Percentiles rank a stretch among this genome's conserved stretches.
phyloP scores from a whole-genome alignment of 1,140 invertebrate genomes.

The Zaprionus inermis region DNA sequence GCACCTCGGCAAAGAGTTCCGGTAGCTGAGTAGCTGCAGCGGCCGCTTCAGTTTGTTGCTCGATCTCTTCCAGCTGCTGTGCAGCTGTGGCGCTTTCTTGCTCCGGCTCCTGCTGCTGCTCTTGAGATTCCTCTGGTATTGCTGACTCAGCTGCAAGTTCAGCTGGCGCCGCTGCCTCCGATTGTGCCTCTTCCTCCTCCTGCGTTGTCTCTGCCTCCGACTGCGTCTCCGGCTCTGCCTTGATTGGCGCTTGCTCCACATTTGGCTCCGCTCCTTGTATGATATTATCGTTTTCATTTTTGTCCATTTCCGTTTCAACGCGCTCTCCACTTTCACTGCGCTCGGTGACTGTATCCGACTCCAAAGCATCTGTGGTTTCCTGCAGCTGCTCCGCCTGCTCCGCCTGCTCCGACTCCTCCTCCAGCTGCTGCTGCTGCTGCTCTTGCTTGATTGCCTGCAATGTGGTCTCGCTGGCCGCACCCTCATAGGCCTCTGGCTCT shows the following conservation, averaged over 20 bases:
- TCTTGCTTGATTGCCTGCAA: slow-evolving; percentile 33
- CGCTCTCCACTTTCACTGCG: slow-evolving; percentile 63
- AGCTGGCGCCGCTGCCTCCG: slow-evolving; percentile 3
- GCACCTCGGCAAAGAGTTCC: slow-evolving; percentile 53
- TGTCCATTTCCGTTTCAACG: slow-evolving; percentile 48
- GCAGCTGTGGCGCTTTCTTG: background rate
- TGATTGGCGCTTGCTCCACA: slow-evolving; percentile 50
- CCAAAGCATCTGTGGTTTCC: background rate
- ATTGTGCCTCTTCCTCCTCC: background rate
- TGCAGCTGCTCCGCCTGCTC: slow-evolving; percentile 8
- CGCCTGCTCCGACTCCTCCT: background rate
- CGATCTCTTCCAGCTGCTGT: slow-evolving; percentile 4
- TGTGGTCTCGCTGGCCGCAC: slow-evolving; percentile 28
- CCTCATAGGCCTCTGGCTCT: slow-evolving; percentile 36
- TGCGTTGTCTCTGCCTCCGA: background rate
- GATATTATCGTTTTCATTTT: slow-evolving; percentile 75
- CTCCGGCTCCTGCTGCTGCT: slow-evolving; percentile 38
- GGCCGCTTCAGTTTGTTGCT: slow-evolving; percentile 1
- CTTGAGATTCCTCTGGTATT: slow-evolving; percentile 30
- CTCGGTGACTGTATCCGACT: slow-evolving; percentile 42
- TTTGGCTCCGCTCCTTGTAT: slow-evolving; percentile 74
- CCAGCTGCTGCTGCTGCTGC: slow-evolving; percentile 21
- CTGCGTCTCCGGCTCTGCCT: slow-evolving; percentile 11
- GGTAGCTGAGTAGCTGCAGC: slow-evolving; percentile 24
- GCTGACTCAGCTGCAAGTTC: background rate